Evolutionary conservation across 2,113 vertebrate genomes (phyloP), one percentile per base, ranked within the genome.

Genomic region (Geococcyx californianus): DNA sequence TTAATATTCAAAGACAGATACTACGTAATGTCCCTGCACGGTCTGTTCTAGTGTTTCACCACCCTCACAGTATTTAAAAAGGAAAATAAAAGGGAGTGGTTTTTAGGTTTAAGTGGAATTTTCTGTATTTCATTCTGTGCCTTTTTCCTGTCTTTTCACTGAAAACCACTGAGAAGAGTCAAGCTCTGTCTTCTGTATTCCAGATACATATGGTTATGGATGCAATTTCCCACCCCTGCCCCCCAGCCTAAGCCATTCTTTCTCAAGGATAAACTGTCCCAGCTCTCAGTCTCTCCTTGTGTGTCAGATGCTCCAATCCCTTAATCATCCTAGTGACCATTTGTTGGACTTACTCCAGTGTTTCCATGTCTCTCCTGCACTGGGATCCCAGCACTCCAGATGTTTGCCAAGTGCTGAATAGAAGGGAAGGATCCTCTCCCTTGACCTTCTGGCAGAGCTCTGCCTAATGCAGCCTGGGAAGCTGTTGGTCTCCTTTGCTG

Each of bases 381-480:
- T 54, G 63, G 49, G 28, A 76, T 23, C 33, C 26, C n/a, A 54
- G 52, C 17, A 23, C 44, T 38, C 56, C 51, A 72, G 34, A n/a
- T 72, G 42, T 72, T 90, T 64, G 23, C 51, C 58, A 20, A 58
- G 59, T 58, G 36, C 51, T 58, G 66, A 78, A 59, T 7, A 52
- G 73, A 59, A 26, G 16, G 51, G 26, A 66, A 51, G 36, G 21
- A 49, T 63, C 15, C 42, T 11, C 23, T 55, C 16, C 42, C 25
- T 77, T 1, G 3, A 13, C 31, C 42, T 40, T 42, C 49, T 70
- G 80, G 64, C 56, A 77, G 4, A 0, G 1, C 34, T 49, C 13
- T 84, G 49, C 34, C 70, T 70, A 26, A 11, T 49, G 56, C 40
- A 64, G 64, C 42, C 33, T 28, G 44, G 73, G 62, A 63, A 72